phyloP scores from a whole-genome alignment of 2,113 vertebrate genomes.

The Brachirus orientalis region DNA sequence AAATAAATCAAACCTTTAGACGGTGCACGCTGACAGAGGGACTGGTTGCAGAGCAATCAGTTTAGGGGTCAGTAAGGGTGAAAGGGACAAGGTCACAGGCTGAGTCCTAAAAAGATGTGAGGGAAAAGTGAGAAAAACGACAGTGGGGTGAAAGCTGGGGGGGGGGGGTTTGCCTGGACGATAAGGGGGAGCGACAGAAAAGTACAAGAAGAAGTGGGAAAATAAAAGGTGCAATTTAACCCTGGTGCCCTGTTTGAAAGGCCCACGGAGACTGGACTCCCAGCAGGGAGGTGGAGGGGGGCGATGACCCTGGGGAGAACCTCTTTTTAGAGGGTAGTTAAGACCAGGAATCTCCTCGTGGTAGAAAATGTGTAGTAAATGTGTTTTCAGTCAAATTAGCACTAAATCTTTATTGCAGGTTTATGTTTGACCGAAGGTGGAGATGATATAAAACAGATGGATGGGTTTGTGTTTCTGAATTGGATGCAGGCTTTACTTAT shows the following conservation, averaged over 20 bases:
- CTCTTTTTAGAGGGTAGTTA: conserved; percentile 47
- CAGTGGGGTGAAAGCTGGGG: neutral
- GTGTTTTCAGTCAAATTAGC: conserved; percentile 52
- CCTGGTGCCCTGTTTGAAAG: conserved; percentile 20
- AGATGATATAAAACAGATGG: conserved; percentile 1
- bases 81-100: conserved; percentile 55
- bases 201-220: neutral
- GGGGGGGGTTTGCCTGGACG: neutral
- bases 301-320: conserved; percentile 33
- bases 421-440: conserved; percentile 13
- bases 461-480: neutral
- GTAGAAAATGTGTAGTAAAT: conserved; percentile 40
- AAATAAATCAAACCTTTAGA: conserved; percentile 66
- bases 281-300: conserved; percentile 5
- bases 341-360: conserved; percentile 43
- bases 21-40: conserved; percentile 47
- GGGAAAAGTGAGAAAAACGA: conserved; percentile 27
- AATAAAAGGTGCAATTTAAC: conserved; percentile 36
- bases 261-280: conserved; percentile 9
- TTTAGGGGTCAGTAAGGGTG: conserved; percentile 40
- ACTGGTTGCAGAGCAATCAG: conserved; percentile 59
- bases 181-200: conserved; percentile 4
- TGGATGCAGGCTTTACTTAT: too few species aligned
- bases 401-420: conserved; percentile 50
- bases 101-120: conserved; percentile 42